Conservation (phyloP, 2,888 invertebrate species). For the Drosophila bunnanda region DNA sequence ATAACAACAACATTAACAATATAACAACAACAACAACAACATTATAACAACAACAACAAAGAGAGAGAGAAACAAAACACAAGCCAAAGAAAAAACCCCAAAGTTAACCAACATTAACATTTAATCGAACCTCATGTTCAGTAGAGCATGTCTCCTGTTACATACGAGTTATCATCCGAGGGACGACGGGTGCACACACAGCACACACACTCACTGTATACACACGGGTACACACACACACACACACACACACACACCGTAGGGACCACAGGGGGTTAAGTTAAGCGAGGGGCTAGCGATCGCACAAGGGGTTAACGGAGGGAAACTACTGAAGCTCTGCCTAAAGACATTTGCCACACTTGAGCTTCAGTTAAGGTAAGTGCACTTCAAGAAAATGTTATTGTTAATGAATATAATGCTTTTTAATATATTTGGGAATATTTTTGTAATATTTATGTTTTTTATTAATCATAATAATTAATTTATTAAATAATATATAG, state of each 20-base stretch:
- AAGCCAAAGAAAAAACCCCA: slow-evolving; percentile 78
- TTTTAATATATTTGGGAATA: neutral
- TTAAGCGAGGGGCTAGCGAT: slow-evolving; percentile 33
- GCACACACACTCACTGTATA: slow-evolving; percentile 4
- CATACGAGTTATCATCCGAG: slow-evolving; percentile 73
- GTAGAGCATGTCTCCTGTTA: slow-evolving; percentile 84
- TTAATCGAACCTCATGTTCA: slow-evolving; percentile 84
- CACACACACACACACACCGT: neutral
- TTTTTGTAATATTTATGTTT: neutral
- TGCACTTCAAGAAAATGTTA: neutral
- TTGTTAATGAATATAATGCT: neutral
- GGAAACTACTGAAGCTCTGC: slow-evolving; percentile 82
- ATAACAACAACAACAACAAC: neutral
- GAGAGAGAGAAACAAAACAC: slow-evolving; percentile 19
- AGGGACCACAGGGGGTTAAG: slow-evolving; percentile 44
- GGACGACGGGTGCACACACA: slow-evolving; percentile 40
- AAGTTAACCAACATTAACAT: slow-evolving; percentile 84
- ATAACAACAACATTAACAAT: slow-evolving; percentile 25
- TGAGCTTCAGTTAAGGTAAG: slow-evolving; percentile 25
- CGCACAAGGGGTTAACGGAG: slow-evolving; percentile 59
- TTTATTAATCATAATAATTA: neutral
- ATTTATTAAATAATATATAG: neutral
- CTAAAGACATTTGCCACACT: slow-evolving; percentile 70
- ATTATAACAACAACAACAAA: neutral
- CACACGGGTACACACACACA: neutral